Base-by-base conservation (phyloP, 2,888 invertebrate genomes). In the Lydus trimaculatus region DNA sequence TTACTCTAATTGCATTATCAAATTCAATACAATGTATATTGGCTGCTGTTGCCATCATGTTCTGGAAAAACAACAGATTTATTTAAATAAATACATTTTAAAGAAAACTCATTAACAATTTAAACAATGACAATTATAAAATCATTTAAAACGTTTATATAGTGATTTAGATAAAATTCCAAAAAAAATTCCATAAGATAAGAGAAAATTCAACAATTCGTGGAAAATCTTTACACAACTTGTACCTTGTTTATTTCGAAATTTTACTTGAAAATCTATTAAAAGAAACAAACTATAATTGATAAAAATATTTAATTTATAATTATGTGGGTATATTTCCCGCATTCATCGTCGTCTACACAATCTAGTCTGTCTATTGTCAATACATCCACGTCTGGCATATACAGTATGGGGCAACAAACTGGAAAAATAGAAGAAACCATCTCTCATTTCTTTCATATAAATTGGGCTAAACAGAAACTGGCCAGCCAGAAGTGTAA, bases 31-130 rank as follows among this genome's bases (percentile, higher is more conserved):
- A 28, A 23, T 31, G 58, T 23, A 58, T 33, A 64, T 64, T 56
- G n/a, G n/a, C n/a, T 13, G 48, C 39, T 61, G 62, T 56, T 28
- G 56, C 11, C 65, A 65, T 69, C n/a, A 33, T 56, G 64, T 65
- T 65, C 69, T 69, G 69, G 23, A 69, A 56, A 23, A 52, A 17
- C 1, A 43, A 11, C 20, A 52, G 23, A 11, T 8, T 8, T 20
- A 9, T 20, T 23, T 2, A 56, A 28, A n/a, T 15, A 39, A n/a
- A 39, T 39, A 39, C 28, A 39, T 3, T 2, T 4, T 5, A n/a
- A n/a, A n/a, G 28, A 56, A 15, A 25, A 6, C 17, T 43, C 36
- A 36, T 15, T 3, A 52, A 52, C 23, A 52, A 23, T n/a, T n/a
- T 3, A 28, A 23, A 13, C 11, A 52, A 52, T 52, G 23, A 52